These are phyloP conservation scores for Lutraria lutraria DNA, from an alignment of 2,888 invertebrate genomes.

Conservation along the genomic window DNA sequence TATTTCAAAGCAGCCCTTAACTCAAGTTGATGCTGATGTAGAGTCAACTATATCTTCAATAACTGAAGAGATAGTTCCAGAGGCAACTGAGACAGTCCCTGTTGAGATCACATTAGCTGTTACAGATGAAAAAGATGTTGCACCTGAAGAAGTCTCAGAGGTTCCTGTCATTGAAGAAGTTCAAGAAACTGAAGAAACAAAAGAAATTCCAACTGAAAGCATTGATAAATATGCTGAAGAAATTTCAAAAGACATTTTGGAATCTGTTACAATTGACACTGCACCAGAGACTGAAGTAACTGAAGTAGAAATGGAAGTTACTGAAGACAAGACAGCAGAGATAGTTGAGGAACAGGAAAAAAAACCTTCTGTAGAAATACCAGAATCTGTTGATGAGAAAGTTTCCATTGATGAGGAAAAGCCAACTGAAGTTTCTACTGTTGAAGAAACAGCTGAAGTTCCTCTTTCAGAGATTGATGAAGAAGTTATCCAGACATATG, in stretches of 20 bases:
- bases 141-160: constrained; percentile 47
- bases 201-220: constrained; percentile 60
- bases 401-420: constrained; percentile 41
- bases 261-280: constrained; percentile 44
- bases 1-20: constrained; percentile 22
- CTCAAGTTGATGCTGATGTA: constrained; percentile 20
- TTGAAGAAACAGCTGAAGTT: constrained; percentile 56
- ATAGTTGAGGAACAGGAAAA: constrained; percentile 51
- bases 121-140: constrained; percentile 32
- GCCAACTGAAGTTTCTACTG: constrained; percentile 45
- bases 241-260: constrained; percentile 60
- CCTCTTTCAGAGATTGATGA: constrained; percentile 53
- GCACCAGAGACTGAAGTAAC: constrained; percentile 40
- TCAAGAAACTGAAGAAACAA: constrained; percentile 52
- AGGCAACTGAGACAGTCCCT: background rate
- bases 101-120: constrained; percentile 16
- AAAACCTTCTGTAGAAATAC: constrained; percentile 30
- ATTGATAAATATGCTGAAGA: constrained; percentile 61
- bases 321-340: constrained; percentile 56
- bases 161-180: constrained; percentile 46
- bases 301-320: constrained; percentile 50
- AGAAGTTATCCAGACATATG: constrained; percentile 61
- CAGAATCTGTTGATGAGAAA: constrained; percentile 6
- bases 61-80: background rate
- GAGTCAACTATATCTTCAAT: background rate